These are phyloP conservation scores for Apomyelois bistriatella DNA, from an alignment of 2,888 invertebrate genomes.

Conservation along the genomic window DNA sequence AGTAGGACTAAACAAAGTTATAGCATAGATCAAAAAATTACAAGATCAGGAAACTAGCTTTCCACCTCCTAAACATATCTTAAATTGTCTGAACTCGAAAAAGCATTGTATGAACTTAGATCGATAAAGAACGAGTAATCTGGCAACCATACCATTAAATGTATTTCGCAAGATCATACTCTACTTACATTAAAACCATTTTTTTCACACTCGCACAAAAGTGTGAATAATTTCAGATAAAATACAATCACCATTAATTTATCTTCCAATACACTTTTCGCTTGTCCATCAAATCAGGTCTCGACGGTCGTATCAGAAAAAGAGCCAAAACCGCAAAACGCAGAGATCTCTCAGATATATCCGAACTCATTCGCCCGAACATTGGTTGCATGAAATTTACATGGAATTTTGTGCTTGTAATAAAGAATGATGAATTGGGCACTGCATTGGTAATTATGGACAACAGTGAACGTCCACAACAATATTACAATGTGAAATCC, in stretches of 20 bases:
- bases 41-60: too few relatives aligned
- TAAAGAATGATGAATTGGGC: conserved; percentile 78
- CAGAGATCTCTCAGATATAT: conserved; percentile 60
- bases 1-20: too few relatives aligned
- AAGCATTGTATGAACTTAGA: too few relatives aligned
- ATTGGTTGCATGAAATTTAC: conserved; percentile 72
- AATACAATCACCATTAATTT: background rate
- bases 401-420: conserved; percentile 76
- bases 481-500: conserved; percentile 71
- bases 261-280: background rate
- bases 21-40: too few relatives aligned
- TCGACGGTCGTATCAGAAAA: conserved; percentile 16
- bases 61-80: too few relatives aligned
- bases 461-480: conserved; percentile 61
- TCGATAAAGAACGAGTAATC: too few relatives aligned
- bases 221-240: background rate
- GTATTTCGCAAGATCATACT: too few relatives aligned
- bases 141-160: too few relatives aligned
- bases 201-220: background rate
- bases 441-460: conserved; percentile 74
- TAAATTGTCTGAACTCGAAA: too few relatives aligned
- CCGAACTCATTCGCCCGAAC: conserved; percentile 61
- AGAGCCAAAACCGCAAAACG: conserved; percentile 32
- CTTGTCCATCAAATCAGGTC: background rate
- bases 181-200: background rate